phyloP scores from a whole-genome alignment of 2,113 vertebrate genomes.

The Lagopus muta region DNA sequence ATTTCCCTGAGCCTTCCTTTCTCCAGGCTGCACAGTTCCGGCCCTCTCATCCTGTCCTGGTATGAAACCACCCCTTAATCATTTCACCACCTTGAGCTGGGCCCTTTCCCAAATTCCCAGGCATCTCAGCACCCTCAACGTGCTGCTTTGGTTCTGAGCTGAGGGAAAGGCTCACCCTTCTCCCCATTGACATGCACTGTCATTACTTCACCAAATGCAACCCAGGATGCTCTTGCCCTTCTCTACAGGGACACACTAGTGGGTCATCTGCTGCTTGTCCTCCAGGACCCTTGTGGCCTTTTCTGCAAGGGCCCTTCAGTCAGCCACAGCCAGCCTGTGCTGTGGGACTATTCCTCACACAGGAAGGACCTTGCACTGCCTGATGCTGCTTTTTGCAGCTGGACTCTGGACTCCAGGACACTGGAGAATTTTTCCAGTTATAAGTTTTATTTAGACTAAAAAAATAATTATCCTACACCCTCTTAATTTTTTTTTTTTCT shows the following conservation, averaged over 20 bases:
- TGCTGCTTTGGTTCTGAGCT: not conserved
- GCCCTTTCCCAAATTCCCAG: not conserved
- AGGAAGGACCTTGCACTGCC: not conserved
- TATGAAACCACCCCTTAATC: not conserved
- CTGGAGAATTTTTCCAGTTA: not conserved
- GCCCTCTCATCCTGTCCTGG: not conserved
- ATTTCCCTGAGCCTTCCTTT: not conserved
- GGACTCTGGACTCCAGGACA: not conserved
- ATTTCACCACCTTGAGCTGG: not conserved
- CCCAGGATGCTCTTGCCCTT: not conserved
- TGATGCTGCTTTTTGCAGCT: not conserved
- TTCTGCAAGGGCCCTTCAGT: not conserved
- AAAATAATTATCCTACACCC: not conserved
- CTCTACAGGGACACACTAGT: not conserved
- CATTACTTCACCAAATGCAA: not conserved
- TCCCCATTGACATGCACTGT: rapidly evolving
- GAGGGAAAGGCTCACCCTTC: not conserved
- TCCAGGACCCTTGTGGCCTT: not conserved
- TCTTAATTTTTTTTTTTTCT: not conserved
- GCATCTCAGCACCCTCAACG: not conserved
- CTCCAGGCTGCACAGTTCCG: not conserved
- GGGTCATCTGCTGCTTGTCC: not conserved
- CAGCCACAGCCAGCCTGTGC: not conserved
- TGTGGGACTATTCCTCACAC: not conserved
- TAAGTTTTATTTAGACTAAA: not conserved